Percentiles rank a stretch among this genome's conserved stretches.
Evolutionary conservation across 2,113 vertebrate species (phyloP).

Genomic region (Orientallactaga bullata): DNA sequence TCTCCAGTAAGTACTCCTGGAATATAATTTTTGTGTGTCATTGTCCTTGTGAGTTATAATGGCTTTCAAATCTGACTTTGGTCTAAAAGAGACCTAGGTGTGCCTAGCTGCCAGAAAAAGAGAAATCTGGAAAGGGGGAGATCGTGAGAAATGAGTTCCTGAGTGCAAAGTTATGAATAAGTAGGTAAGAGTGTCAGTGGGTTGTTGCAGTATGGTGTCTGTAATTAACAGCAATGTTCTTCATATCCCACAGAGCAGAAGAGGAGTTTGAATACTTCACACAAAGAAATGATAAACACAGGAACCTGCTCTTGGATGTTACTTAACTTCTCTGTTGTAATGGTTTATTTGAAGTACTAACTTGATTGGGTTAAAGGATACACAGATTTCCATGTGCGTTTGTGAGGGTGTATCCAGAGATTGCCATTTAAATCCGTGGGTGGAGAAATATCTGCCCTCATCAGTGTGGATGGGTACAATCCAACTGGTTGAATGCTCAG

Average conservation of each 20-base stretch:
- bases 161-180: too few species aligned
- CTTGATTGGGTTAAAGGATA: neutral
- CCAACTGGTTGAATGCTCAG: too few species aligned
- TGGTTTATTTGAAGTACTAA: neutral
- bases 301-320: neutral
- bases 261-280: too few species aligned
- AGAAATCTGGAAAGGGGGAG: too few species aligned
- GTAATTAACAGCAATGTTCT: too few species aligned
- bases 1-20: neutral
- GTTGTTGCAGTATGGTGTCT: too few species aligned
- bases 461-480: too few species aligned
- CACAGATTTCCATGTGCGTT: neutral
- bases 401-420: neutral
- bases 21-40: neutral
- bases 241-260: too few species aligned
- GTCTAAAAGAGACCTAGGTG: conserved; percentile 5
- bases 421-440: neutral
- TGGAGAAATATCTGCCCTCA: too few species aligned
- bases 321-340: neutral
- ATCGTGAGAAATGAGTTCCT: too few species aligned
- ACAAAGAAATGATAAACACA: too few species aligned
- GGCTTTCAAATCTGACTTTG: neutral
- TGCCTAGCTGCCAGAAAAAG: neutral
- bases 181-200: too few species aligned
- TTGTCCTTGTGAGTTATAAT: conserved; percentile 35